phyloP scores from a whole-genome alignment of 2,888 invertebrate genomes.

The Norana najaformis region DNA sequence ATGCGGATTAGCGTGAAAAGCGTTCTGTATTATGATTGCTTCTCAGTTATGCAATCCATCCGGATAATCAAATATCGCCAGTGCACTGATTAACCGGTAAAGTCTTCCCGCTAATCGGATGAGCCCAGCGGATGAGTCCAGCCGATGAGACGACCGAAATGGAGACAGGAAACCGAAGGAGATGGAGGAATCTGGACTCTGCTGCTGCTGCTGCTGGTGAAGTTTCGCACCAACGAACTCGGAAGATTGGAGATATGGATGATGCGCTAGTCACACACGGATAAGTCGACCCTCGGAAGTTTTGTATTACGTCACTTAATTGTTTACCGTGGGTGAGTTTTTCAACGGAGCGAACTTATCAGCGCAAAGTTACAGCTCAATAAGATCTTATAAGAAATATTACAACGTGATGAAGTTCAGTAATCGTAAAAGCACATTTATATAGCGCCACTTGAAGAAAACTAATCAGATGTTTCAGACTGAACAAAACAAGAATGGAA shows the following conservation, averaged over 20 bases:
- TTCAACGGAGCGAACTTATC: neutral
- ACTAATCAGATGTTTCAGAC: too few relatives aligned
- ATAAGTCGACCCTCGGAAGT: neutral
- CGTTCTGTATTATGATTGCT: neutral
- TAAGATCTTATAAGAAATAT: too few relatives aligned
- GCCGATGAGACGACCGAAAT: neutral
- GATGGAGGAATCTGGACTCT: neutral
- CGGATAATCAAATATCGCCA: neutral
- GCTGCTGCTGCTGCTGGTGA: neutral
- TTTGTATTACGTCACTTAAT: neutral
- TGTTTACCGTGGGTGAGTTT: neutral
- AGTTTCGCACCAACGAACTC: neutral
- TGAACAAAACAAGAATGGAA: too few relatives aligned
- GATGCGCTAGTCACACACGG: neutral
- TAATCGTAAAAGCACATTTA: too few relatives aligned
- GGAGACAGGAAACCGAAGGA: neutral
- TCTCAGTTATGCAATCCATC: neutral
- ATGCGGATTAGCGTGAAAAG: neutral
- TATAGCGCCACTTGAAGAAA: too few relatives aligned
- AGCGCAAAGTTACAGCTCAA: too few relatives aligned
- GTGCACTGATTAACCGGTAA: neutral
- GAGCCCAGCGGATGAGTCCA: neutral
- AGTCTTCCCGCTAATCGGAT: neutral
- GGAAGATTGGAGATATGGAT: neutral
- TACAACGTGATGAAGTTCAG: too few relatives aligned